Conservation (phyloP, 2,888 invertebrate species). For the Drosophila bunnanda region DNA sequence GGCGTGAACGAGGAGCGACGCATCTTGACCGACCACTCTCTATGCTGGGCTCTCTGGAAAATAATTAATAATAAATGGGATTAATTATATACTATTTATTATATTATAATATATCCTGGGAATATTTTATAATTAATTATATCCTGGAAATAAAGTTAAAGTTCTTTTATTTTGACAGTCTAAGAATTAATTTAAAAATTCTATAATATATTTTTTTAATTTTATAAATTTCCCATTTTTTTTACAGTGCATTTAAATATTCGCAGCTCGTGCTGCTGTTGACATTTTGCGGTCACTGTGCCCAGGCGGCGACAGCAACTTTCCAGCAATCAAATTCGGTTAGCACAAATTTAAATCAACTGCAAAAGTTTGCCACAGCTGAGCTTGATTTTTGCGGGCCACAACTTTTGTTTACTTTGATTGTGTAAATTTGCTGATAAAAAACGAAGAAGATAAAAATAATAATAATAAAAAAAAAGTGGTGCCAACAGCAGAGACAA, state of each 20-base stretch:
- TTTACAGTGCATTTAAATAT: conserved; percentile 8
- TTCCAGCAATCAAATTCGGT: conserved; percentile 37
- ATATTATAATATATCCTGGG: background rate
- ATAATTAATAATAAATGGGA: too few species aligned
- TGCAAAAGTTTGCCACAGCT: conserved; percentile 56
- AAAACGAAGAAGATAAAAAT: background rate
- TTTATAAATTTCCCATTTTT: too few species aligned
- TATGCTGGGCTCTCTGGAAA: background rate
- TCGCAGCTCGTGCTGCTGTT: conserved; percentile 25
- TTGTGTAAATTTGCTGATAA: conserved; percentile 20
- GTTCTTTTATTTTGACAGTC: background rate
- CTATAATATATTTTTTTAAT: background rate
- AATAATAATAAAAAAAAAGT: background rate
- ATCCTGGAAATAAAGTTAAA: background rate
- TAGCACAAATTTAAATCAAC: conserved; percentile 48
- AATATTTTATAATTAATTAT: background rate
- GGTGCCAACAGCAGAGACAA: background rate
- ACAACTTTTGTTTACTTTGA: conserved; percentile 38
- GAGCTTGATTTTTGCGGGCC: conserved; percentile 47
- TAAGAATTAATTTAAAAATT: background rate
- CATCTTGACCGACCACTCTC: conserved; percentile 83
- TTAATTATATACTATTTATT: too few species aligned
- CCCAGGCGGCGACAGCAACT: conserved; percentile 27
- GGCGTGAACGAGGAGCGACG: conserved; percentile 89
- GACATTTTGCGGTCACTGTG: conserved; percentile 45